These are phyloP conservation scores for Calidris pugnax DNA, from an alignment of 2,113 vertebrate species.

Conservation along the genomic window DNA sequence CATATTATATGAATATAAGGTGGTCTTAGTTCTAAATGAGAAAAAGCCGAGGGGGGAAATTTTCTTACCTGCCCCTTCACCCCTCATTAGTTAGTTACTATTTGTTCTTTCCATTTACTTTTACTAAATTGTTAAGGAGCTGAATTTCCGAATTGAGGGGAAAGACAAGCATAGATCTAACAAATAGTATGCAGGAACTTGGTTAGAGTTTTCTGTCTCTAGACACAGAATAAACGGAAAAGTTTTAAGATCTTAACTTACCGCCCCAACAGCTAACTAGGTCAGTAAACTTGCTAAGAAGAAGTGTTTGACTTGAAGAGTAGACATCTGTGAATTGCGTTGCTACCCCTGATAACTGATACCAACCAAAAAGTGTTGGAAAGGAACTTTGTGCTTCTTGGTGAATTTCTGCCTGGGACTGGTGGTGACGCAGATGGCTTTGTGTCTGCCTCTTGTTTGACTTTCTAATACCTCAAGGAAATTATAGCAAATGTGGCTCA, in stretches of 20 bases:
- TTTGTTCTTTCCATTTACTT: not conserved
- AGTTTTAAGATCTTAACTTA: not conserved
- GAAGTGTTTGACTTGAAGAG: not conserved
- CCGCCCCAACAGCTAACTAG: not conserved
- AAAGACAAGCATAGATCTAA: not conserved
- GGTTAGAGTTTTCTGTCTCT: not conserved
- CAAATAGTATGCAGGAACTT: not conserved
- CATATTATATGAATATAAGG: not conserved
- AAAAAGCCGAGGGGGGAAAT: not conserved
- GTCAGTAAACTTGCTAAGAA: not conserved
- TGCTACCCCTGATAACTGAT: not conserved
- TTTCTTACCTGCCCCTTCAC: not conserved
- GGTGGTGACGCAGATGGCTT: not conserved
- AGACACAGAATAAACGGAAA: not conserved
- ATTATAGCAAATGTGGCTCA: not conserved
- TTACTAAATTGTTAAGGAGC: not conserved
- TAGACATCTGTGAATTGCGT: not conserved
- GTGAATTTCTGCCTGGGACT: not conserved
- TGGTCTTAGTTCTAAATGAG: not conserved
- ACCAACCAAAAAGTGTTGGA: not conserved
- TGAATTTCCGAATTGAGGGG: not conserved
- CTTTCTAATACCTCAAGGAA: not conserved
- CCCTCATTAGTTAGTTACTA: not conserved
- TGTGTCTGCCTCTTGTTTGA: not conserved
- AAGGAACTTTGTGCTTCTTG: not conserved